These are phyloP conservation scores for Oxystoma pomonae DNA, from an alignment of 2,888 invertebrate genomes.

Conservation along the genomic window DNA sequence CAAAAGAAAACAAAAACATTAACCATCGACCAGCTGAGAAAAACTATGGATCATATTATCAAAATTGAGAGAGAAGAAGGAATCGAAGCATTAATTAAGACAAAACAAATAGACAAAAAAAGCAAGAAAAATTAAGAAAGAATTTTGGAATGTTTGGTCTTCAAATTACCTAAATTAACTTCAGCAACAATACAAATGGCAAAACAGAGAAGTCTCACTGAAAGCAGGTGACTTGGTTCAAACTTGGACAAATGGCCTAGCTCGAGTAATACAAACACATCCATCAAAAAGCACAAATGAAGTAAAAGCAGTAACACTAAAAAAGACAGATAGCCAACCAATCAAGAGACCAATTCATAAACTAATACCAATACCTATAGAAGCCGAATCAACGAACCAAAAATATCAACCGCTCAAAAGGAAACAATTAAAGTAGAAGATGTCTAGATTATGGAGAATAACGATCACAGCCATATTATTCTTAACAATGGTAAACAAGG, in stretches of 20 bases:
- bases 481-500: neutral
- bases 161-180: neutral
- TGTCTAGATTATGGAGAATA: neutral
- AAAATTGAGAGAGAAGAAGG: no score
- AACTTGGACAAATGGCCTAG: neutral
- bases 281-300: conserved; percentile 1
- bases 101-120: no score
- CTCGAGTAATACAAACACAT: neutral
- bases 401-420: no score
- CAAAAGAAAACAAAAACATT: no score
- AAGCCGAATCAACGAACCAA: neutral
- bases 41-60: no score
- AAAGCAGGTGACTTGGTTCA: neutral
- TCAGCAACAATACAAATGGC: neutral
- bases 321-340: neutral
- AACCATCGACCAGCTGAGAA: no score
- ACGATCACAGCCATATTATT: neutral
- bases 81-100: no score
- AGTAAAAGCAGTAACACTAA: neutral
- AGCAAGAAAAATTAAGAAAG: no score
- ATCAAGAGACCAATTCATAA: neutral
- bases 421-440: no score
- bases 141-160: no score
- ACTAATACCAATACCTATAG: neutral
- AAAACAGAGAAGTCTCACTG: neutral